These are phyloP conservation scores for Calameuta pallipes DNA, from an alignment of 2,888 invertebrate genomes.

Conservation along the genomic window DNA sequence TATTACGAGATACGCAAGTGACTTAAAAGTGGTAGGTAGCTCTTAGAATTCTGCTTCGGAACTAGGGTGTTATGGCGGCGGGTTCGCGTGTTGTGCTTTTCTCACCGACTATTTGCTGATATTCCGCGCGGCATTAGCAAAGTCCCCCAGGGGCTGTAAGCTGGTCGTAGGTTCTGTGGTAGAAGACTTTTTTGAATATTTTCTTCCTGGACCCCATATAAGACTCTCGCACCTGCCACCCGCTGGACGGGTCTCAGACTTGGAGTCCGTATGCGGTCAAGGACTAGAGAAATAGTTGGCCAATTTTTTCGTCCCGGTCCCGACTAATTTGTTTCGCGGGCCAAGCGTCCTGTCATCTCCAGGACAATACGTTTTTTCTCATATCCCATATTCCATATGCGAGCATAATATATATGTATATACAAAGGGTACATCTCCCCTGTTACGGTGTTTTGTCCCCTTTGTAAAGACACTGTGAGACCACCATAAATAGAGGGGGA, in stretches of 20 bases:
- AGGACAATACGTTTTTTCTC: conserved; percentile 11
- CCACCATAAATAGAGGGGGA: background rate
- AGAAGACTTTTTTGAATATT: conserved; percentile 39
- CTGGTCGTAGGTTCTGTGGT: conserved; percentile 13
- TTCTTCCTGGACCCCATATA: conserved; percentile 9
- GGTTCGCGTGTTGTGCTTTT: conserved; percentile 34
- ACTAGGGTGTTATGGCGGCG: conserved; percentile 31
- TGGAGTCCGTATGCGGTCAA: conserved; percentile 16
- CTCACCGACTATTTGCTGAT: conserved; percentile 36
- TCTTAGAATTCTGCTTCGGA: conserved; percentile 29
- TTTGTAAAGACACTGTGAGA: background rate
- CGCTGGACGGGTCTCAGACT: conserved; percentile 20
- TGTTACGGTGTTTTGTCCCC: background rate
- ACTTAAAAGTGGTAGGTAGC: conserved; percentile 44
- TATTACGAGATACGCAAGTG: background rate
- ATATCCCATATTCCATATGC: background rate
- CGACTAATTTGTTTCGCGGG: conserved; percentile 53
- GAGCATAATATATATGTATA: background rate
- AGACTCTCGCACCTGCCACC: conserved; percentile 45
- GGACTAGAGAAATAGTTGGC: conserved; percentile 23
- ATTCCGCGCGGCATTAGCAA: conserved; percentile 22
- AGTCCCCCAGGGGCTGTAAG: conserved; percentile 8
- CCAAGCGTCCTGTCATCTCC: conserved; percentile 45
- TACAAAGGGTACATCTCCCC: background rate
- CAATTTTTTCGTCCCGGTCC: conserved; percentile 36